Base-by-base conservation (phyloP, 2,888 invertebrate species). In the Stegophylla sp. region DNA sequence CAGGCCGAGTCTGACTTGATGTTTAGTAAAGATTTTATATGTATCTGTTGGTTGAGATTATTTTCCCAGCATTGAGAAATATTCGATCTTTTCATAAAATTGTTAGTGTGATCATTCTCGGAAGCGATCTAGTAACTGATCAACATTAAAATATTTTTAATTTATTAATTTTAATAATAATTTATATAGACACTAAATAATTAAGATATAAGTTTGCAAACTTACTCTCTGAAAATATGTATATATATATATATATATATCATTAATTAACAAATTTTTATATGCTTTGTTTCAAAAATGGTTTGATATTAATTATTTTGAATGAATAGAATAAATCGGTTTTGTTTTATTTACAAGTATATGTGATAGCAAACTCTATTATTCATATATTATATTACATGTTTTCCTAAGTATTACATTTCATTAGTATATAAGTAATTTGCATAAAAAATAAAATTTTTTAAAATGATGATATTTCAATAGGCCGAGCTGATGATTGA, bases 1-100 rank as follows among this genome's bases (percentile, higher is more conserved):
- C 69, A 67, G 67, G 77, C 77, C 77, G 77, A 77, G 77, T n/a
- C 56, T 77, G 77, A 77, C 77, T 63, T 56, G 0, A 69, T 77
- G 34, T 77, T 59, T 56, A 26, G 10, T 48, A 77, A 15, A 20
- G 56, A 13, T 20, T 77, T 45, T n/a, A 45, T 56, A 34, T 77
- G 59, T 59, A 53, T 77, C 59, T 77, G 59, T 77, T 77, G 77
- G 77, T 77, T 23, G 77, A 77, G 59, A 59, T 59, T 3, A 59
- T 67, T 77, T 56, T 76, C 67, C 77, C 67, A 69, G 41, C 20
- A 69, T 77, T 59, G 77, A 77, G 28, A 20, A 17, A 77, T 77
- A 69, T 59, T 76, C 26, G 20, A 77, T 59, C 45, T 20, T 15
- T 59, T 69, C 0, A 34, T 69, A 77, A 56, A 17, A 59, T 69